Evolutionary conservation across 2,888 invertebrate species (phyloP).

Genomic region (Chymomyza caudatula): DNA sequence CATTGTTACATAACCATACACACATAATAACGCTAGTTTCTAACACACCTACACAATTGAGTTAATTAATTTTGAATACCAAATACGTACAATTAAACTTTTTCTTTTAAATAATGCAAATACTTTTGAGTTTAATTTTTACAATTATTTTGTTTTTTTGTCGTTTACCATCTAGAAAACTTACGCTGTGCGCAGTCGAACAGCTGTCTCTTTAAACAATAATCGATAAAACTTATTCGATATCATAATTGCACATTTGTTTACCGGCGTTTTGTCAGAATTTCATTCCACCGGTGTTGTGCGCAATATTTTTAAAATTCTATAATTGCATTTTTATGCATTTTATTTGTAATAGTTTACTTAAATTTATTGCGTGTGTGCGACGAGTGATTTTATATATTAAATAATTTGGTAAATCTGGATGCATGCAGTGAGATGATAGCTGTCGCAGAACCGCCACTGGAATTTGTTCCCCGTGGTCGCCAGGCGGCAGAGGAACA

Average conservation of each 20-base stretch:
- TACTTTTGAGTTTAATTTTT: neutral
- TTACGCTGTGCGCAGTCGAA: neutral
- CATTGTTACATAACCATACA: neutral
- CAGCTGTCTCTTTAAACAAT: neutral
- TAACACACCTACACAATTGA: neutral
- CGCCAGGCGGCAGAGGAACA: conserved; percentile 88
- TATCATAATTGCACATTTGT: neutral
- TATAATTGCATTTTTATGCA: neutral
- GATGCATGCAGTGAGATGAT: conserved; percentile 90
- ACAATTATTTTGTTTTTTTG: neutral
- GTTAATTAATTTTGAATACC: no score
- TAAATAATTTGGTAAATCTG: conserved; percentile 84
- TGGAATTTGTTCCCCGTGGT: conserved; percentile 94
- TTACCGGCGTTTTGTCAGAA: neutral
- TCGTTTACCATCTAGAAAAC: neutral
- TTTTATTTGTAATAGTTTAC: neutral
- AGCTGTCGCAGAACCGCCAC: conserved; percentile 94
- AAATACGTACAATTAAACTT: no score
- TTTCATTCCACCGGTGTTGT: neutral
- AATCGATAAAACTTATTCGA: neutral
- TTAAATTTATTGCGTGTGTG: conserved; percentile 2
- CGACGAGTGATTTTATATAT: conserved; percentile 20
- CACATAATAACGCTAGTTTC: no score
- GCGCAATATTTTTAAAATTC: neutral
- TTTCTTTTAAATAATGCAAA: no score